phyloP scores from a whole-genome alignment of 2,888 invertebrate species.

The Stenoptilia bipunctidactyla region DNA sequence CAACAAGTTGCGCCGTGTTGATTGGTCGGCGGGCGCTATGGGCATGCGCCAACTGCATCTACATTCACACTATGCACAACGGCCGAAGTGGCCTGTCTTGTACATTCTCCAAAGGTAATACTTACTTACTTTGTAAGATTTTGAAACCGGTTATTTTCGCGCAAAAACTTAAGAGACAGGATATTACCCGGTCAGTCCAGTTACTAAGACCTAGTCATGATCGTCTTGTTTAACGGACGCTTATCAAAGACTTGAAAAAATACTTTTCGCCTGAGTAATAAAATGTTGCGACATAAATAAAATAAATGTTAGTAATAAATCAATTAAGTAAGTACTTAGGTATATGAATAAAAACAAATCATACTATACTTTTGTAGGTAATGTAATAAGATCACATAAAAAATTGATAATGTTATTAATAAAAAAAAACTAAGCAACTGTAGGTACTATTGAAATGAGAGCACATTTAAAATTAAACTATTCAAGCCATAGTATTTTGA shows the following conservation, averaged over 20 bases:
- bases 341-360: too few species aligned
- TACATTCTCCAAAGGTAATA: slow-evolving; percentile 14
- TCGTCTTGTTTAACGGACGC: slow-evolving; percentile 6
- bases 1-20: slow-evolving; percentile 60
- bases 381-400: too few species aligned
- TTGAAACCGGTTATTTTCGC: slow-evolving; percentile 57
- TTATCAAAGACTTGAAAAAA: slow-evolving; percentile 8
- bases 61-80: slow-evolving; percentile 42
- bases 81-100: slow-evolving; percentile 36
- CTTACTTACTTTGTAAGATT: slow-evolving; percentile 23
- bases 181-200: slow-evolving; percentile 24
- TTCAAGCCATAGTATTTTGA: too few species aligned
- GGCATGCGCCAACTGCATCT: slow-evolving; percentile 58
- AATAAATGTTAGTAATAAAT: too few species aligned
- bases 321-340: too few species aligned
- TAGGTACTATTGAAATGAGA: too few species aligned
- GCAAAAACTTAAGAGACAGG: slow-evolving; percentile 50
- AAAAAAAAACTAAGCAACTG: too few species aligned
- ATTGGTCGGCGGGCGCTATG: slow-evolving; percentile 45
- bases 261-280: too few species aligned
- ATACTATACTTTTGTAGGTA: too few species aligned
- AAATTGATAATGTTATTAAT: too few species aligned
- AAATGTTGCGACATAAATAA: too few species aligned
- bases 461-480: too few species aligned
- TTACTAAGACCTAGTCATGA: slow-evolving; percentile 24